Evolutionary conservation across 2,113 vertebrate species (phyloP), one percentile per base, ranked within the genome.

Genomic region (Rhinichthys klamathensis): DNA sequence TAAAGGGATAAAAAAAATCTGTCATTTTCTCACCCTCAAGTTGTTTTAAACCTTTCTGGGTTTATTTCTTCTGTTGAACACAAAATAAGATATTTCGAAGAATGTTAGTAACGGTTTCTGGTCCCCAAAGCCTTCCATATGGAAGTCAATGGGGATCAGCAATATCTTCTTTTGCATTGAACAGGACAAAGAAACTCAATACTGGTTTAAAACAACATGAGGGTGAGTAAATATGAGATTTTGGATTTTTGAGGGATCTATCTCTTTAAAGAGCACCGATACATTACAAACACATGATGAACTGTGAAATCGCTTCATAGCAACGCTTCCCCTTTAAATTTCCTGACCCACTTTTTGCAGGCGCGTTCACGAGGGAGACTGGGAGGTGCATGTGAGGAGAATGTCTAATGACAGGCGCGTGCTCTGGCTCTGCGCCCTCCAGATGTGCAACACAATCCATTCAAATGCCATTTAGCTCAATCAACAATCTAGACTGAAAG

Each of bases 281-380:
- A 38, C 35, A 23, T 56, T 77, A 18, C 0, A 27, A 46, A 80
- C n/a, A 11, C n/a, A 61, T 13, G 32, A 61, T 13, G 32, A 63
- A 27, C 21, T 25, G 44, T 46, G 5, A 25, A 12, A 18, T 30
- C 13, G 9, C 58, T 16, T 38, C 6, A 58, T 12, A 21, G 6
- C 11, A 25, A 12, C 35, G 6, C 89, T 84, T 90, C 27, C 87
- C 91, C 94, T 94, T 95, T 95, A 95, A 95, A 93, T 94, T 87
- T 89, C 76, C 63, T 95, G 94, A 94, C 95, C 94, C 91, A 95
- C 90, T 94, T 95, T 93, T 89, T 87, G 89, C 91, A 89, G 83
- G 86, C 90, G 90, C 88, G 88, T 89, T 90, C 92, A 90, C 85
- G 90, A 90, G 89, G 91, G 91, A 90, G 89, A 93, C 92, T 92